phyloP scores from a whole-genome alignment of 30 jellyfish, hydroid and myxozoan species.

The Cassiopea xamachana region DNA sequence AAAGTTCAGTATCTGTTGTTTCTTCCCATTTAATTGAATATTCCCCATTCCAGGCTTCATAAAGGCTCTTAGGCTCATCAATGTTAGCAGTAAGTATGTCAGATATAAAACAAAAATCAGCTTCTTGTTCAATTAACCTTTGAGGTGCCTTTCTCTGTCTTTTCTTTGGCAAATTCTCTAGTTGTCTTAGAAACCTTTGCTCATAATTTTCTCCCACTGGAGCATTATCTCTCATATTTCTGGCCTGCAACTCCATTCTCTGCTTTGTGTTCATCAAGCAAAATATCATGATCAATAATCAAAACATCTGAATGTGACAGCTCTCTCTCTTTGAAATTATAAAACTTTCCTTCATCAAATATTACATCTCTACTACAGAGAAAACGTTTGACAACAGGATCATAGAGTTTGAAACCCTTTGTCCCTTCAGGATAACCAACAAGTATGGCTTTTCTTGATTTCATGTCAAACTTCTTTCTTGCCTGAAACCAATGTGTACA shows the following conservation, averaged over 20 bases:
- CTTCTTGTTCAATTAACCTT: background rate
- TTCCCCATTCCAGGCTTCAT: slow-evolving; percentile 22
- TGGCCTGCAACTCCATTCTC: background rate
- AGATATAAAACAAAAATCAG: background rate
- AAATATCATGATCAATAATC: background rate
- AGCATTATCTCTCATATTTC: background rate
- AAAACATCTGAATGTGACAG: background rate
- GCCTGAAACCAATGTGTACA: background rate
- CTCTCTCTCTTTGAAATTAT: background rate
- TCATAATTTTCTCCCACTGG: background rate
- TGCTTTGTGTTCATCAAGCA: background rate
- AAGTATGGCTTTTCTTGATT: background rate
- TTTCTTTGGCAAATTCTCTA: background rate
- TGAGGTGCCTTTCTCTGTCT: background rate
- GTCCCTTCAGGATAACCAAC: slow-evolving; percentile 12
- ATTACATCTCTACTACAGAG: slow-evolving; percentile 7
- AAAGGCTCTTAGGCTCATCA: slow-evolving; percentile 5
- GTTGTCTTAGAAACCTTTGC: background rate
- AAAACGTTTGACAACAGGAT: background rate
- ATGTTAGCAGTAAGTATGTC: background rate
- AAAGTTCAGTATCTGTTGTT: background rate
- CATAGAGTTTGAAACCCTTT: slow-evolving; percentile 24
- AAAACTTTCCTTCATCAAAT: slow-evolving; percentile 7
- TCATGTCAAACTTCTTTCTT: background rate
- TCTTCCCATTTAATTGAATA: background rate